Conservation (phyloP, 2,113 vertebrate species). For the Syngnathus typhle region DNA sequence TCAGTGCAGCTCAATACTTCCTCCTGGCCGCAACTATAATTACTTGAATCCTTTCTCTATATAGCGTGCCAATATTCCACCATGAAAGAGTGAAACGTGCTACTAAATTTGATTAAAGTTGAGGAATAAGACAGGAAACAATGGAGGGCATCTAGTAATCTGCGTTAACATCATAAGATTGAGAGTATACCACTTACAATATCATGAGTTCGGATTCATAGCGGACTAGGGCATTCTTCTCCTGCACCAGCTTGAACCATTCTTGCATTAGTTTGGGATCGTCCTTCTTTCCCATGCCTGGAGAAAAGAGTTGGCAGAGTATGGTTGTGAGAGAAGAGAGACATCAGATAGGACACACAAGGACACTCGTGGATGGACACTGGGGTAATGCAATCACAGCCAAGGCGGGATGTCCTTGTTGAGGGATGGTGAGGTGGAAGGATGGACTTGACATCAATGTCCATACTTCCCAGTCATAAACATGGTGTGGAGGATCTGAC, state of each 20-base stretch:
- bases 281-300: conserved; percentile 99
- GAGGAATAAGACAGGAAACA: too few species aligned
- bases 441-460: conserved; percentile 31
- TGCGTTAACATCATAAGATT: background rate
- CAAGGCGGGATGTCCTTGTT: conserved; percentile 66
- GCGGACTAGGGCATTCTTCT: conserved; percentile 96
- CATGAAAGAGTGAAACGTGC: too few species aligned
- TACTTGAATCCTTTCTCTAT: too few species aligned
- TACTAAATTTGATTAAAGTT: too few species aligned
- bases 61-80: too few species aligned
- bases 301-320: conserved; percentile 26
- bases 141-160: too few species aligned
- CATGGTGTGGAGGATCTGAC: conserved; percentile 53
- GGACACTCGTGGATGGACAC: conserved; percentile 47
- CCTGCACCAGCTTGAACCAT: conserved; percentile 98
- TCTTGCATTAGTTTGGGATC: conserved; percentile 98
- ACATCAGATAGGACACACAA: conserved; percentile 12
- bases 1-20: too few species aligned
- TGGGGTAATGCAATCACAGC: conserved; percentile 63
- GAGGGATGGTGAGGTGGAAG: conserved; percentile 45
- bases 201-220: conserved; percentile 99
- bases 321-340: conserved; percentile 28
- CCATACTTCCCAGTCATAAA: conserved; percentile 34
- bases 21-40: too few species aligned
- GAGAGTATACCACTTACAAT: conserved; percentile 80